Evolutionary conservation across 1,140 invertebrate genomes (phyloP).

Genomic region (Drosophila sechellia): DNA sequence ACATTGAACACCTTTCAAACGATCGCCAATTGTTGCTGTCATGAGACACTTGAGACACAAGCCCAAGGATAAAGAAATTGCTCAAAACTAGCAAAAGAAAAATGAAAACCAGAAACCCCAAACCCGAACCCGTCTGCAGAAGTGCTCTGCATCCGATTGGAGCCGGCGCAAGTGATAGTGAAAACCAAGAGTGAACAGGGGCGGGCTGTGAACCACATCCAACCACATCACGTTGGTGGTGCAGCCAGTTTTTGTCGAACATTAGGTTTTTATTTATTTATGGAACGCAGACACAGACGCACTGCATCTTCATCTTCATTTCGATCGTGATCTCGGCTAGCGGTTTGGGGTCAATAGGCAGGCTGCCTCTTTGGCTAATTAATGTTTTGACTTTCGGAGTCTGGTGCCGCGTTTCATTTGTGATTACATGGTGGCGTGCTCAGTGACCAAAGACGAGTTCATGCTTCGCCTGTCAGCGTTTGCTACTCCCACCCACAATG

Average conservation of each 20-base stretch:
- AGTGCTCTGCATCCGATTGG: constrained; percentile 58
- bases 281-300: constrained; percentile 45
- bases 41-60: constrained; percentile 40
- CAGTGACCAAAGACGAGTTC: constrained; percentile 73
- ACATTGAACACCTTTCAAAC: constrained; percentile 55
- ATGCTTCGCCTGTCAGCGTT: constrained; percentile 53
- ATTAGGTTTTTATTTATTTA: constrained; percentile 74
- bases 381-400: constrained; percentile 35
- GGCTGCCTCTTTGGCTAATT: constrained; percentile 37
- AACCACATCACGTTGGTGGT: constrained; percentile 34
- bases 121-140: constrained; percentile 35
- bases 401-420: constrained; percentile 50
- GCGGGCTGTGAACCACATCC: constrained; percentile 37
- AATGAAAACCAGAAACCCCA: not conserved
- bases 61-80: constrained; percentile 14
- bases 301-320: constrained; percentile 17
- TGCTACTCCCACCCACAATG: constrained; percentile 20
- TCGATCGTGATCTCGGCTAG: constrained; percentile 30
- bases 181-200: constrained; percentile 54
- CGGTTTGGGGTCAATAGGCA: constrained; percentile 58
- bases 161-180: constrained; percentile 64
- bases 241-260: constrained; percentile 63
- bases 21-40: constrained; percentile 36
- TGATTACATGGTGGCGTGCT: constrained; percentile 37
- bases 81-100: not conserved